Conservation (phyloP, 2,797 vertebrate genomes). For the Thamnophis elegans region DNA sequence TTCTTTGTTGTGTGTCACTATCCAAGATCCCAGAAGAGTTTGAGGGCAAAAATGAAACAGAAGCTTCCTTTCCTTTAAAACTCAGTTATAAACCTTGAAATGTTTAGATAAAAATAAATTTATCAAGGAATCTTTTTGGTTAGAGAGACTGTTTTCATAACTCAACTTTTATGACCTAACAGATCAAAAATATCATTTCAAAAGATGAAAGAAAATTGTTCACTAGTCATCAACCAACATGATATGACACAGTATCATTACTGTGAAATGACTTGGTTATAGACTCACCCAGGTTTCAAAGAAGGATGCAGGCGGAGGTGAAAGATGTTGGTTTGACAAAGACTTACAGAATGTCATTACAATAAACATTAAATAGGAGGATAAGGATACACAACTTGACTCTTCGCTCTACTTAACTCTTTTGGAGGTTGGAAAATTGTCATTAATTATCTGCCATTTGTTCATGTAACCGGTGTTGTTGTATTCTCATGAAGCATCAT, state of each 20-base stretch:
- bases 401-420: neutral
- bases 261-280: neutral
- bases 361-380: neutral
- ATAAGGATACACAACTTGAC: neutral
- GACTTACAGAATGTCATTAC: neutral
- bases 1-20: neutral
- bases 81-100: neutral
- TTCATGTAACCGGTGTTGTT: neutral
- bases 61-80: neutral
- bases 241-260: neutral
- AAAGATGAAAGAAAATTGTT: neutral
- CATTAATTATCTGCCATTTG: neutral
- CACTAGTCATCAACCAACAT: neutral
- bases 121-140: neutral
- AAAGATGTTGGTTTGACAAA: neutral
- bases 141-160: neutral
- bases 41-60: neutral
- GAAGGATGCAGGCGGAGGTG: neutral
- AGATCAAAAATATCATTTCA: neutral
- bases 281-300: neutral
- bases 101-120: neutral
- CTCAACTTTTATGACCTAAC: neutral
- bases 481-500: neutral
- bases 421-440: neutral
- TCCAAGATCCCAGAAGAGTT: neutral